Percentiles rank a stretch among this genome's conserved stretches.
phyloP scores from a whole-genome alignment of 2,797 vertebrate species.

The Mormyrus hasselquistii region DNA sequence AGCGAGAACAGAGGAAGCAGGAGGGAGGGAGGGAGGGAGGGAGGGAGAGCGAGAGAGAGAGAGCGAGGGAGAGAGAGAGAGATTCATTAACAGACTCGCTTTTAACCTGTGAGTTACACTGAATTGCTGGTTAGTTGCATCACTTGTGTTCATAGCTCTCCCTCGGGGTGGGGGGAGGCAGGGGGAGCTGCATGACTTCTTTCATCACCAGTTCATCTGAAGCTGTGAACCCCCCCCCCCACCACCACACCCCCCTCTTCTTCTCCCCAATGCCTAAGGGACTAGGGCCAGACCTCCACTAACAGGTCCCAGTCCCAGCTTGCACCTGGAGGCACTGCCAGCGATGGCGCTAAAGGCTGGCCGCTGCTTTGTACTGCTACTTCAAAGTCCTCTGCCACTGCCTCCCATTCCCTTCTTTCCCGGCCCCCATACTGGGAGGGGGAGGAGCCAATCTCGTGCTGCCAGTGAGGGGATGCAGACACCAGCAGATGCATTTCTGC shows the following conservation, averaged over 20 bases:
- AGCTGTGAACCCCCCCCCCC: slow-evolving; percentile 32
- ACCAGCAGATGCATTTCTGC: background rate
- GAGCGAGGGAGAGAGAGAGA: background rate
- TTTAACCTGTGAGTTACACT: slow-evolving; percentile 65
- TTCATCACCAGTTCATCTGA: slow-evolving; percentile 47
- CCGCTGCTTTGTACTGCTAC: slow-evolving; percentile 37
- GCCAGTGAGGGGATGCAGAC: background rate
- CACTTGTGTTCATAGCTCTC: slow-evolving; percentile 56
- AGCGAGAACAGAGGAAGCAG: background rate
- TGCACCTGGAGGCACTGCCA: background rate
- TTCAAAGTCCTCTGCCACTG: slow-evolving; percentile 37
- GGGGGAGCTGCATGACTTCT: slow-evolving; percentile 36
- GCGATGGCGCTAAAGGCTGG: slow-evolving; percentile 13
- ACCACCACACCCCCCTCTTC: background rate
- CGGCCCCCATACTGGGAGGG: background rate
- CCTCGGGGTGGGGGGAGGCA: slow-evolving; percentile 43
- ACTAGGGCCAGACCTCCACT: background rate
- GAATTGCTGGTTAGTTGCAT: slow-evolving; percentile 71
- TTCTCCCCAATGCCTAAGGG: slow-evolving; percentile 24
- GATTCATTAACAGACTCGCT: slow-evolving; percentile 12
- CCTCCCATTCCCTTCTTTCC: slow-evolving; percentile 25
- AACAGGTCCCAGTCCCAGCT: slow-evolving; percentile 17
- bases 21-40: background rate
- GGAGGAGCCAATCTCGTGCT: background rate
- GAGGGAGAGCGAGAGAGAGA: background rate